These are phyloP conservation scores for Syngnathus floridae DNA, from an alignment of 2,113 vertebrate genomes.

Conservation along the genomic window DNA sequence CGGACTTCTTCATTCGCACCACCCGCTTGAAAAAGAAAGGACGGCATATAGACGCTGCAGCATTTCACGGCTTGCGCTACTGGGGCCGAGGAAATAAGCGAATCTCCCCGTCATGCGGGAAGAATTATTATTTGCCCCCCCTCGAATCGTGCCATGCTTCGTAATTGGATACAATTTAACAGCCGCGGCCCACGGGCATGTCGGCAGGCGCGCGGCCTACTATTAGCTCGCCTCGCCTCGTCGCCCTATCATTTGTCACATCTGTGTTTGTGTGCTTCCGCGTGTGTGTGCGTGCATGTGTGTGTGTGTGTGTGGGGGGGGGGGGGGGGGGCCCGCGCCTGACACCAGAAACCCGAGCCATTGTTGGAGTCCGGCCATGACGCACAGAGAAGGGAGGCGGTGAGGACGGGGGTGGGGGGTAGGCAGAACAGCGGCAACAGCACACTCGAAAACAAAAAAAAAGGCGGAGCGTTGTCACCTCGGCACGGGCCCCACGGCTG, in stretches of 20 bases:
- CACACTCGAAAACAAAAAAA: constrained; percentile 52
- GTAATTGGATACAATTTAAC: constrained; percentile 77
- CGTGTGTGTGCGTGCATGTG: constrained; percentile 4
- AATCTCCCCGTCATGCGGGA: constrained; percentile 66
- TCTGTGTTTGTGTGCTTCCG: constrained; percentile 36
- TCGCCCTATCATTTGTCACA: constrained; percentile 64
- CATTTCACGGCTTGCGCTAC: constrained; percentile 26
- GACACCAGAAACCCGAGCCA: constrained; percentile 58
- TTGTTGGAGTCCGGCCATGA: constrained; percentile 68
- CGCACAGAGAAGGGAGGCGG: constrained; percentile 44
- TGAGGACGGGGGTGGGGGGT: neutral
- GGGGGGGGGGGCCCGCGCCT: neutral
- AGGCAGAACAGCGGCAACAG: constrained; percentile 22
- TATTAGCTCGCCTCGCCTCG: constrained; percentile 57
- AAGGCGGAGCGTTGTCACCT: constrained; percentile 48
- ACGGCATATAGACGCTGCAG: constrained; percentile 14
- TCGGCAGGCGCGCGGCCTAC: constrained; percentile 61
- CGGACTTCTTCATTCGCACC: neutral
- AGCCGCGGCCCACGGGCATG: constrained; percentile 68
- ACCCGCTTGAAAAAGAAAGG: neutral
- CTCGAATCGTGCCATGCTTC: constrained; percentile 56
- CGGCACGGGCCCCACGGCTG: constrained; percentile 20
- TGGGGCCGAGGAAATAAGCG: constrained; percentile 56
- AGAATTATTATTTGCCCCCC: constrained; percentile 62
- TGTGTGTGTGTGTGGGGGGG: neutral